These are phyloP conservation scores for Phallusia fumigata DNA, from an alignment of 23 tunicate genomes.

Conservation along the genomic window DNA sequence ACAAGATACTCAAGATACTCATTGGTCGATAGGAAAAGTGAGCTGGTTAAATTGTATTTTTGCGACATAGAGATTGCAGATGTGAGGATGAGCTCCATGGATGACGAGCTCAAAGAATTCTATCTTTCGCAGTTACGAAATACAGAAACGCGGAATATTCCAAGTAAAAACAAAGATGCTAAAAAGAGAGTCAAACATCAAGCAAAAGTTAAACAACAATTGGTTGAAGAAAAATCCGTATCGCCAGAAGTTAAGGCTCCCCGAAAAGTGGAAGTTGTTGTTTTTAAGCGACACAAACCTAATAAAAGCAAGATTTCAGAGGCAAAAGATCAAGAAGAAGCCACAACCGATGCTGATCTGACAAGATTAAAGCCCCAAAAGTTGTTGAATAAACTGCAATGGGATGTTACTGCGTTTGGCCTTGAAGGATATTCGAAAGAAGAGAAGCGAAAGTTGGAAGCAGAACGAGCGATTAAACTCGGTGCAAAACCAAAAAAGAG, in stretches of 20 bases:
- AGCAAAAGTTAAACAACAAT: no score
- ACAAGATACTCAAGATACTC: no score
- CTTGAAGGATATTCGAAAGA: constrained; percentile 61
- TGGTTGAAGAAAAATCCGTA: no score
- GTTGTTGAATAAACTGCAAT: constrained; percentile 48
- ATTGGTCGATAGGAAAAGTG: no score
- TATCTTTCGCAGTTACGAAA: neutral
- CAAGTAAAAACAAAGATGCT: neutral
- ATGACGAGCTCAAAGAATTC: neutral
- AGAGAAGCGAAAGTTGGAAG: constrained; percentile 64
- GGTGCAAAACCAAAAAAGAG: constrained; percentile 80
- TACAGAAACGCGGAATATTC: neutral
- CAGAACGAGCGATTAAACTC: constrained; percentile 49
- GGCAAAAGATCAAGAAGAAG: neutral
- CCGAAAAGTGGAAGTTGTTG: constrained; percentile 44
- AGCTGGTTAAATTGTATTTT: no score
- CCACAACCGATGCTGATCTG: neutral
- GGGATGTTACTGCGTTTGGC: constrained; percentile 64
- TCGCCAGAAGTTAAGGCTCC: no score
- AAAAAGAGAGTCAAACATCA: no score
- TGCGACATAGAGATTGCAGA: no score
- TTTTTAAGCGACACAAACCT: constrained; percentile 21
- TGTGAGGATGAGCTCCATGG: neutral
- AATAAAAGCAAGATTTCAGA: neutral
- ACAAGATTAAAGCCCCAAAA: constrained; percentile 37